These are phyloP conservation scores for Drosophila tsacasi DNA, from an alignment of 1,140 invertebrate genomes.

Conservation along the genomic window DNA sequence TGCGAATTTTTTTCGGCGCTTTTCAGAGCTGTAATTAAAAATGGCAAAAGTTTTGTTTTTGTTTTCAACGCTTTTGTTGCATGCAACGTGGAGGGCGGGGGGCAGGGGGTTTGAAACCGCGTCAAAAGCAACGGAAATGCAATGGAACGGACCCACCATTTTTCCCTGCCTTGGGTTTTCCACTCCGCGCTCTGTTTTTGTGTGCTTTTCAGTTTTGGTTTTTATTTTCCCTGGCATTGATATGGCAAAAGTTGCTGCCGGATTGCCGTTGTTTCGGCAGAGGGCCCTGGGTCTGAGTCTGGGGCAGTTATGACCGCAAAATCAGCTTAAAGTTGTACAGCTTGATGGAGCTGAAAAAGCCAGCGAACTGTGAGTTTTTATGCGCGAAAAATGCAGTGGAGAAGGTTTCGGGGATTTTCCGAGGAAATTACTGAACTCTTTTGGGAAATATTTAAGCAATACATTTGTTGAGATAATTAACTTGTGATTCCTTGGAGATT, in stretches of 20 bases:
- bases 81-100: conserved; percentile 21
- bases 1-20: conserved; percentile 75
- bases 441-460: neutral
- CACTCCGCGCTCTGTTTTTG: conserved; percentile 15
- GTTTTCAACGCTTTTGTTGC: conserved; percentile 42
- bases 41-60: conserved; percentile 77
- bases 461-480: neutral
- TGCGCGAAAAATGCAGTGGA: neutral
- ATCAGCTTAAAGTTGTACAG: conserved; percentile 49
- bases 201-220: conserved; percentile 25
- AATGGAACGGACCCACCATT: conserved; percentile 48
- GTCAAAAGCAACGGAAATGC: conserved; percentile 78
- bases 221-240: conserved; percentile 50
- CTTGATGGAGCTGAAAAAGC: conserved; percentile 37
- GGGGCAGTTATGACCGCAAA: conserved; percentile 52
- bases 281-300: neutral
- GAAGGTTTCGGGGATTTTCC: neutral
- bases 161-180: conserved; percentile 11
- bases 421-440: neutral
- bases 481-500: neutral
- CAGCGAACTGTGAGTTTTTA: conserved; percentile 17
- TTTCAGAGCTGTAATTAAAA: conserved; percentile 81
- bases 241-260: conserved; percentile 55
- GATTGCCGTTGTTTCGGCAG: conserved; percentile 45
- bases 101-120: conserved; percentile 53